A percentile compares a stretch with the other conserved stretches of the same genome.
Conservation (phyloP, 2,797 vertebrate species). For the Thunnus albacares region DNA sequence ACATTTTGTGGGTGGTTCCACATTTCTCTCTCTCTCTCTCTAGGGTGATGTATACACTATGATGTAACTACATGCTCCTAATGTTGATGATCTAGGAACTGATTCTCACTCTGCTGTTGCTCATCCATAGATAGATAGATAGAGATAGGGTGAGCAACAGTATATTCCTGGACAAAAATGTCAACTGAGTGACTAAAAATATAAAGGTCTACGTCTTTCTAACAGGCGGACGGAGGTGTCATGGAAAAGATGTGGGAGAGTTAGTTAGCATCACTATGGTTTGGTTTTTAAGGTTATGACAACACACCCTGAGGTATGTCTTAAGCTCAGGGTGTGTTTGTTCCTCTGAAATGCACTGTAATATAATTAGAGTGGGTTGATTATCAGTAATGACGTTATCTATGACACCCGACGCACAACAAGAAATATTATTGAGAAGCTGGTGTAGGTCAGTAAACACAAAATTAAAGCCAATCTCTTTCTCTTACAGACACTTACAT, state of each 20-base stretch:
- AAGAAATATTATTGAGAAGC: no score
- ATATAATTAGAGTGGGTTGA: neutral
- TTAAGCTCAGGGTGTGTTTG: neutral
- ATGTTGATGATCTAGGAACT: neutral
- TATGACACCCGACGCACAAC: no score
- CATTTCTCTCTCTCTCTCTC: neutral
- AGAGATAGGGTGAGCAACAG: no score
- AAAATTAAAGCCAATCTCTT: no score
- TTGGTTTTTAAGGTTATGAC: neutral
- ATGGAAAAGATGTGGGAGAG: neutral
- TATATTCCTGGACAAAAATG: neutral
- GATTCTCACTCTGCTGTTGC: neutral
- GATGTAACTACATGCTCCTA: neutral
- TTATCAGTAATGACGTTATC: neutral
- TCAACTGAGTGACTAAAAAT: neutral
- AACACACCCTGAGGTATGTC: neutral
- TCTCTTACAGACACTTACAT: no score
- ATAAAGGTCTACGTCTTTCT: no score
- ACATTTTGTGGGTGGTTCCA: neutral
- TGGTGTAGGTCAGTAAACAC: no score
- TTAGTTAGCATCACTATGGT: neutral
- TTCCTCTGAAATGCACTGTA: neutral
- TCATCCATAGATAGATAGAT: neutral
- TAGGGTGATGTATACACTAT: neutral
- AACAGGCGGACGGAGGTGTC: no score